phyloP scores from a whole-genome alignment of 2,888 invertebrate species.

The Germaria angustata region DNA sequence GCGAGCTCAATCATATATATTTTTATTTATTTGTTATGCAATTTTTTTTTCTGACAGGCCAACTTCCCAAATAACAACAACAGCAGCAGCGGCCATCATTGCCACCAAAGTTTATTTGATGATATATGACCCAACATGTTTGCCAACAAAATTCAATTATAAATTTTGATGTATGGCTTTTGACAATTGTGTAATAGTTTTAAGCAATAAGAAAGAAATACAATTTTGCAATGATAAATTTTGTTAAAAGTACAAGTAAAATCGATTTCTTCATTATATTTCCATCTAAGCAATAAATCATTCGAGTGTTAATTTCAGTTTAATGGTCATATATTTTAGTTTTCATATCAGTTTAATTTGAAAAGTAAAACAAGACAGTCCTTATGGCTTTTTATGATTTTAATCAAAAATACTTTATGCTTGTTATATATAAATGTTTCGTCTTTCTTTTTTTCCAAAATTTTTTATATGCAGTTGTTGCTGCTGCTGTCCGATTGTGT shows the following conservation, averaged over 20 bases:
- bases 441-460: neutral
- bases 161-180: conserved; percentile 64
- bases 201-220: conserved; percentile 3
- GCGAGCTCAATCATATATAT: conserved; percentile 39
- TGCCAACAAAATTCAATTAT: conserved; percentile 65
- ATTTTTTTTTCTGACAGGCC: conserved; percentile 19
- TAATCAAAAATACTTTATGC: conserved; percentile 64
- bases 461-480: conserved; percentile 6
- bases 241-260: neutral
- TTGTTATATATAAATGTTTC: conserved; percentile 55
- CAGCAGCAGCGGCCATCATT: conserved; percentile 42
- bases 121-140: conserved; percentile 66
- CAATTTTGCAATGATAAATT: conserved; percentile 27
- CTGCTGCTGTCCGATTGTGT: conserved; percentile 40
- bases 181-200: conserved; percentile 65
- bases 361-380: conserved; percentile 47
- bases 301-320: conserved; percentile 58
- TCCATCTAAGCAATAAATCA: conserved; percentile 49
- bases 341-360: conserved; percentile 29
- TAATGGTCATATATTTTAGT: conserved; percentile 44
- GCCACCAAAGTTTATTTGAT: conserved; percentile 61
- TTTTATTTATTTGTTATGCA: conserved; percentile 21
- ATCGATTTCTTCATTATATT: conserved; percentile 14
- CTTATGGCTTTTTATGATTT: conserved; percentile 64
- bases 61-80: conserved; percentile 6